Evolutionary conservation across 2,797 vertebrate genomes (phyloP), one percentile per base, ranked within the genome.

Genomic region (Pipistrellus kuhlii): DNA sequence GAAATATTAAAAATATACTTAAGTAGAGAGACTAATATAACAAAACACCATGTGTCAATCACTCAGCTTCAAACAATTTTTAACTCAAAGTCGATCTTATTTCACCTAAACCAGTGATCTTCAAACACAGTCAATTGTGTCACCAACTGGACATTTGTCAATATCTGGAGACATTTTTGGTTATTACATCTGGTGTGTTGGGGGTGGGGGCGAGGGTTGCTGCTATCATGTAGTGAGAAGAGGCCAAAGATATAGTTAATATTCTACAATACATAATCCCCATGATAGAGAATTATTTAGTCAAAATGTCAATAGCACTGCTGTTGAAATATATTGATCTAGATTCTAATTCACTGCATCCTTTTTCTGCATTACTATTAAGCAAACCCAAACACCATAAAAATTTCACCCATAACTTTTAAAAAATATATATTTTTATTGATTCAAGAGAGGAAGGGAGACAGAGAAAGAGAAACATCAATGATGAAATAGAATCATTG

Each of bases 281-380:
- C 32, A 21, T 68, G 30, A 81, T 48, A 87, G 69, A 77, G 55
- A 84, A 64, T 62, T 73, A 88, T 14, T n/a, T 27, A 66, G 38
- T 62, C 23, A 85, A 93, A 85, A 81, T 88, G 2, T 78, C 18
- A 85, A 27, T 85, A 59, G 8, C 82, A 2, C 27, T 55, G 4
- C 3, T 77, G 17, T 23, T 73, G 15, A 95, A 93, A 93, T 87
- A 85, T 17, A 69, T 91, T 78, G 41, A 53, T 88, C 25, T 92
- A 85, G 10, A 68, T 72, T 62, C 18, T 71, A 86, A 41, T 2
- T 38, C 51, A 83, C n/a, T 51, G 20, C 66, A 9, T 55, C 35
- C n/a, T n/a, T 77, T 92, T 23, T 53, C 64, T 76, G 23, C 25
- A 68, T 71, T 93, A 92, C 17, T 92, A 51, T 46, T 75, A 73